Evolutionary conservation across 2,888 invertebrate species (phyloP).

Genomic region (Stenoptilia bipunctidactyla): DNA sequence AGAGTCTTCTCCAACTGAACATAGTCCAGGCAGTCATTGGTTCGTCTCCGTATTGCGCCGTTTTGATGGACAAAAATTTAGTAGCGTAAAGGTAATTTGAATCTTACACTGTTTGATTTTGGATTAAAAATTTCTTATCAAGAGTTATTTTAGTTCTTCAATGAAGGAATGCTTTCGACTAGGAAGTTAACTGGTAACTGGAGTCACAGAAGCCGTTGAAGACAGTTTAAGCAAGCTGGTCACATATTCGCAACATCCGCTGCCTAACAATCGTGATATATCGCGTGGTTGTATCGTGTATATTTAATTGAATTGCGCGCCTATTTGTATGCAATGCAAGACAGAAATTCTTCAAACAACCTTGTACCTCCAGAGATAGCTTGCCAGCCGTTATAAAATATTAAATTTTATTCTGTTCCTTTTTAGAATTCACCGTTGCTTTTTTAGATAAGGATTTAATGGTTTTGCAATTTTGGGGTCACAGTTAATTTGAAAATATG

Average conservation of each 20-base stretch:
- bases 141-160: neutral
- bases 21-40: constrained; percentile 68
- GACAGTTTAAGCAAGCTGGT: constrained; percentile 44
- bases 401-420: constrained; percentile 29
- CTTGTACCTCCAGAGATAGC: constrained; percentile 31
- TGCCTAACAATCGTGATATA: constrained; percentile 44
- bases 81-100: neutral
- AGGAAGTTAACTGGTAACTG: constrained; percentile 30
- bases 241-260: constrained; percentile 58
- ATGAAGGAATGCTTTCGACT: neutral
- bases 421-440: constrained; percentile 14
- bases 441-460: too few species aligned
- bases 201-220: constrained; percentile 27
- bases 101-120: neutral
- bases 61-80: constrained; percentile 25
- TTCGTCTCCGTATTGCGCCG: constrained; percentile 65
- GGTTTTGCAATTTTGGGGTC: too few species aligned
- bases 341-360: constrained; percentile 29
- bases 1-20: constrained; percentile 63
- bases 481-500: too few species aligned
- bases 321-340: constrained; percentile 37
- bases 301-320: constrained; percentile 4
- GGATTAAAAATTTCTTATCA: neutral
- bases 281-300: constrained; percentile 1
- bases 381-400: constrained; percentile 47